phyloP scores from a whole-genome alignment of 2,797 vertebrate genomes.

The Miichthys miiuy region DNA sequence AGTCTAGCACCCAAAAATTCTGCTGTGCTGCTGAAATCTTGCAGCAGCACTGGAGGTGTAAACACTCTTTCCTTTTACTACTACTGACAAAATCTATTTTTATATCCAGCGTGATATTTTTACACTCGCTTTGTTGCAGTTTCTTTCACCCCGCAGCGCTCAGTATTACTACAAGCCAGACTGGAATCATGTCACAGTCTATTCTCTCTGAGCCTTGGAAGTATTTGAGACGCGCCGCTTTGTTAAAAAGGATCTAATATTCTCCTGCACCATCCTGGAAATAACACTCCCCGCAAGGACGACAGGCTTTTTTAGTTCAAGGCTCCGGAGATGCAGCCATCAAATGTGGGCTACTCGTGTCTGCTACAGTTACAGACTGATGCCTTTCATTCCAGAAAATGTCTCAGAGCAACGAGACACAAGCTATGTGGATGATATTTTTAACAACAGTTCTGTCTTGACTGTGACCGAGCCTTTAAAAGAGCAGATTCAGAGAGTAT shows the following conservation, averaged over 20 bases:
- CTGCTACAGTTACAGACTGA: constrained; percentile 45
- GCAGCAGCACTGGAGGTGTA: not conserved
- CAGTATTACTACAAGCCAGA: not conserved
- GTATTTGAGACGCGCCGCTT: constrained; percentile 22
- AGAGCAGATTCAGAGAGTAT: not conserved
- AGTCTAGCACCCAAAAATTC: not conserved
- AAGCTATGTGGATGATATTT: not conserved
- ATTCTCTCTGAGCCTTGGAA: constrained; percentile 20
- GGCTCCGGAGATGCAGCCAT: constrained; percentile 61
- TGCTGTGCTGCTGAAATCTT: not conserved
- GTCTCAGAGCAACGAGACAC: constrained; percentile 26
- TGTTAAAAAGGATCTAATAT: constrained; percentile 26
- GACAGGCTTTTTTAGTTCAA: constrained; percentile 66
- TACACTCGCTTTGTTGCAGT: not conserved
- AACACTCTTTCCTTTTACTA: constrained; percentile 1
- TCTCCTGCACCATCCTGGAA: constrained; percentile 54
- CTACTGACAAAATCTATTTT: constrained; percentile 24
- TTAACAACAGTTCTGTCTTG: not conserved
- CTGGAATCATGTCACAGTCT: constrained; percentile 36
- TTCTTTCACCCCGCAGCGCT: not conserved
- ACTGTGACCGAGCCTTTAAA: not conserved
- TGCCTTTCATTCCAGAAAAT: constrained; percentile 60
- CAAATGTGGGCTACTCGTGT: constrained; percentile 42
- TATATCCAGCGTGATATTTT: constrained; percentile 33
- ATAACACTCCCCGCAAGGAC: constrained; percentile 47